Evolutionary conservation across 2,113 vertebrate species (phyloP), one percentile per base, ranked within the genome.

Genomic region (Otis tarda): DNA sequence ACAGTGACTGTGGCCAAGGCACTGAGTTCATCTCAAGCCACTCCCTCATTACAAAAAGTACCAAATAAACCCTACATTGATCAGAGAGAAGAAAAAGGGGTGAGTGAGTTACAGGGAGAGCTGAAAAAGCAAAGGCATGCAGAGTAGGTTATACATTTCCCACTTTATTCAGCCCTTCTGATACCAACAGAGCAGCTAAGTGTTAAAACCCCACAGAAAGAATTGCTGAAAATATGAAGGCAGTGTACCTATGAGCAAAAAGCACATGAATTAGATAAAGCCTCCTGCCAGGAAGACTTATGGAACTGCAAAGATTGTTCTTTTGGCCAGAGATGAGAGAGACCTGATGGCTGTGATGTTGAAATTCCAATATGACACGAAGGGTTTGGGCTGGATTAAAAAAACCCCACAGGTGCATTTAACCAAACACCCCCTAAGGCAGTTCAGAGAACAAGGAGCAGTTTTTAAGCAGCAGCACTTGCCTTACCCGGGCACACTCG

Each of bases 401-500:
- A 89, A 64, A 25, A 0, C n/a, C n/a, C 41, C 55, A 50, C 25
- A 12, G 24, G 1, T 28, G 17, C 47, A 31, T 20, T 70, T 37
- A 78, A 52, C 6, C 35, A 50, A 59, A 47, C 16, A 2, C 21
- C 30, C 19, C 14, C 16, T 28, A 14, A 52, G 50, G 50, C 50
- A 25, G 50, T 52, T 16, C 25, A 52, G 35, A 80, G 67, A 43
- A 71, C 6, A 68, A 68, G 55, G n/a, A 5, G 3, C 12, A 16
- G 6, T 80, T 71, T 50, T 56, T 67, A 18, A 87, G 80, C 50
- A 61, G 37, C n/a, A 55, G n/a, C 14, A 9, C 83, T 73, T 30
- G 39, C 28, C 98, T 98, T 93, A 99, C 99, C 98, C 99, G 97
- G 41, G 99, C 99, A 83, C 99, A 99, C 9, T 99, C 99, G 24